Conservation (phyloP, 1,140 invertebrate species). For the Sitophilus oryzae region DNA sequence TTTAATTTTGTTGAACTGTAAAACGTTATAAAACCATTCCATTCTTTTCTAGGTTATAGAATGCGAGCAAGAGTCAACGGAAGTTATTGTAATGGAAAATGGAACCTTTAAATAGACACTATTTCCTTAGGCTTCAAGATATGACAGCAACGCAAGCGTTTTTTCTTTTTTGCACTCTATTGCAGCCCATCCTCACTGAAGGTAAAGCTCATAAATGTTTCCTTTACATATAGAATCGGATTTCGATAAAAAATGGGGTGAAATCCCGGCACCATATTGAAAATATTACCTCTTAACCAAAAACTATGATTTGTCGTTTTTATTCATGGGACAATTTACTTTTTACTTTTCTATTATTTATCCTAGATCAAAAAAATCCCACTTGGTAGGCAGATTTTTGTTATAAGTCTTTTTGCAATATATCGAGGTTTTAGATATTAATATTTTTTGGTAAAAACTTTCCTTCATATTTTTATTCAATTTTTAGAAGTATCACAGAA, state of each 20-base stretch:
- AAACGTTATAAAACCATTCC: too few relatives aligned
- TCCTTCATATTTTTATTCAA: too few relatives aligned
- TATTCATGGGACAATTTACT: not conserved
- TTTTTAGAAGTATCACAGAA: too few relatives aligned
- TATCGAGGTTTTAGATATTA: too few relatives aligned
- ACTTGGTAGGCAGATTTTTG: too few relatives aligned
- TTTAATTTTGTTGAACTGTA: too few relatives aligned
- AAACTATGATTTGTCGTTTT: conserved; percentile 15
- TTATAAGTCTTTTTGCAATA: too few relatives aligned
- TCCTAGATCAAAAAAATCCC: not conserved
- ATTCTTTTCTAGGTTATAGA: conserved; percentile 34
- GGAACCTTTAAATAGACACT: conserved; percentile 35
- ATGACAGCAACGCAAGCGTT: conserved; percentile 37
- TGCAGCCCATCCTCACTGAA: conserved; percentile 35
- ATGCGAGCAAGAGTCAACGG: conserved; percentile 27
- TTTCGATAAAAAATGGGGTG: conserved; percentile 19
- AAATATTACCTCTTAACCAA: conserved; percentile 24
- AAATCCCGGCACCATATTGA: conserved; percentile 18
- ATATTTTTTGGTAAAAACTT: too few relatives aligned
- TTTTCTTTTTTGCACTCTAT: conserved; percentile 38
- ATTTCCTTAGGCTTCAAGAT: conserved; percentile 32
- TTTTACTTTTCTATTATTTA: not conserved
- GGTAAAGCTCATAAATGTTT: conserved; percentile 31
- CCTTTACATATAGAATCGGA: conserved; percentile 25
- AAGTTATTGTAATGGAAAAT: conserved; percentile 34